A percentile compares a stretch with the other conserved stretches of the same genome.
These are phyloP conservation scores for Archivesica marissinica DNA, from an alignment of 1,140 invertebrate genomes.

Conservation along the genomic window DNA sequence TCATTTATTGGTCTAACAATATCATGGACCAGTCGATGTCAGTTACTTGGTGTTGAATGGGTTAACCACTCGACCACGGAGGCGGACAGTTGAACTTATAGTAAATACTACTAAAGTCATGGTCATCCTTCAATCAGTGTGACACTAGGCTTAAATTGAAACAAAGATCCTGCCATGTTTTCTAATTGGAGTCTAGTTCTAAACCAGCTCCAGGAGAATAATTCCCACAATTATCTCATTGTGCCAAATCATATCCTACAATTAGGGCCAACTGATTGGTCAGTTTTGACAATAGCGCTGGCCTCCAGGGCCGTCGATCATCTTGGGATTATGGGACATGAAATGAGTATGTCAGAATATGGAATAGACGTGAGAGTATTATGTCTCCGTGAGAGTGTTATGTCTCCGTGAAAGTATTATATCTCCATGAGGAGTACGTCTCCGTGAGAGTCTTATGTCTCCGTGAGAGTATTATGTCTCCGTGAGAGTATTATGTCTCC, in stretches of 20 bases:
- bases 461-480: no score
- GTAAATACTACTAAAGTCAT: no score
- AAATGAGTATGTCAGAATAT: slow-evolving; percentile 18
- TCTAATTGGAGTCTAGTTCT: slow-evolving; percentile 32
- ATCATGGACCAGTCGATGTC: no score
- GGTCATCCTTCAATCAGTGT: slow-evolving; percentile 14
- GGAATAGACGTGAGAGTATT: neutral
- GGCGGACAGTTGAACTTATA: no score
- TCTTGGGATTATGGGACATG: slow-evolving; percentile 25
- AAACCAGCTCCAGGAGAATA: neutral
- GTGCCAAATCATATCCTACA: slow-evolving; percentile 23
- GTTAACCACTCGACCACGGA: no score
- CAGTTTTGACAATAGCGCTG: slow-evolving; percentile 37
- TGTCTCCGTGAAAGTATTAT: no score
- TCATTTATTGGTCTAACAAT: no score
- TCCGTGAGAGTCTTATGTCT: no score
- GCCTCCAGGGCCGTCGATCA: slow-evolving; percentile 10
- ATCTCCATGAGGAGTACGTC: no score
- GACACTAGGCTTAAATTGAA: slow-evolving; percentile 31
- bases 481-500: no score
- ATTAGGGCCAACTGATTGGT: slow-evolving; percentile 17
- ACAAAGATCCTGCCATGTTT: slow-evolving; percentile 26
- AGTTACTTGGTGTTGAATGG: no score
- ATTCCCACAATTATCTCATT: slow-evolving; percentile 36
- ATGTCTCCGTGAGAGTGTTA: no score